Evolutionary conservation across 2,113 vertebrate species (phyloP).

Genomic region (Salvelinus alpinus): DNA sequence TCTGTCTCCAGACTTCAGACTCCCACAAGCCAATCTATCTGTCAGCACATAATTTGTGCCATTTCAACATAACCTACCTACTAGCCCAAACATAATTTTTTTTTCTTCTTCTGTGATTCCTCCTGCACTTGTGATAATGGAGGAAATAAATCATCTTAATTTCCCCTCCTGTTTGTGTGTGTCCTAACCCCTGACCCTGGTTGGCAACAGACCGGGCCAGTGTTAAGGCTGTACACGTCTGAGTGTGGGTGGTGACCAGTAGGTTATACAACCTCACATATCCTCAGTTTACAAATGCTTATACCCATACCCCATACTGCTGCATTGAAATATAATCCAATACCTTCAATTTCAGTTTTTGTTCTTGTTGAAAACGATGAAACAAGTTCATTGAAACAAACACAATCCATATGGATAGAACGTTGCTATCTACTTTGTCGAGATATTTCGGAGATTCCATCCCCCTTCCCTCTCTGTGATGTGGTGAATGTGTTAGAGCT

Average conservation of each 20-base stretch:
- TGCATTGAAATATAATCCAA: background rate
- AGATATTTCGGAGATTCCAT: background rate
- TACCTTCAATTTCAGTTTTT: background rate
- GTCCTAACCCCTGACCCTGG: background rate
- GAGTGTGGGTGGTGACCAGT: background rate
- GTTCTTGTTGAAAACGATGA: background rate
- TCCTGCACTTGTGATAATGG: background rate
- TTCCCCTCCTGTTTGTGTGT: constrained; percentile 6
- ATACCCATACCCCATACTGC: background rate
- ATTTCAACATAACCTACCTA: background rate
- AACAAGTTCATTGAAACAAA: background rate
- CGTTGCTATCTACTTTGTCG: background rate
- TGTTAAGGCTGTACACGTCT: background rate
- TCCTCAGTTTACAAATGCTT: too few relatives aligned
- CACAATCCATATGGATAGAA: background rate
- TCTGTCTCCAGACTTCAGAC: background rate
- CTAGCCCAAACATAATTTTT: background rate
- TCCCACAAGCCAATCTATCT: background rate
- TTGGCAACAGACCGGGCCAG: background rate
- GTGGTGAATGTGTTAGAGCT: constrained; percentile 21
- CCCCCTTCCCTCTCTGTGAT: constrained; percentile 20
- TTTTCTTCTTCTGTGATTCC: background rate
- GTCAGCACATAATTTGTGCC: background rate
- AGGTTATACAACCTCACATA: background rate
- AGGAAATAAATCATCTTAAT: constrained; percentile 6